Evolutionary conservation across 2,888 invertebrate genomes (phyloP).

Genomic region (Synergus japonicus): DNA sequence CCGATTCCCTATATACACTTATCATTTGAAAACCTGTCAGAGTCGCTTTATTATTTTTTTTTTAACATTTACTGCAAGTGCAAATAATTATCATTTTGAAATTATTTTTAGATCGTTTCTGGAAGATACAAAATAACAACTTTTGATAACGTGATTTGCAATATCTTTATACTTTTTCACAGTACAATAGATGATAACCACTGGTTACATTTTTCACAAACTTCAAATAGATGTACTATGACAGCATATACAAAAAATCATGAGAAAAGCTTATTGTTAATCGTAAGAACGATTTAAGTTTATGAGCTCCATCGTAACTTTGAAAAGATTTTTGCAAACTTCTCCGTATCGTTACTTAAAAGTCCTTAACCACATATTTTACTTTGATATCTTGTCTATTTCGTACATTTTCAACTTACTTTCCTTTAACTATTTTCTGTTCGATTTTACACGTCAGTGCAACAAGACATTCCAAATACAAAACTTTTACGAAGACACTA

Average conservation of each 20-base stretch:
- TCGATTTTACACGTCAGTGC: not conserved
- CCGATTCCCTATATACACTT: not conserved
- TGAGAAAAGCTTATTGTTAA: constrained; percentile 35
- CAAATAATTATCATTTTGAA: not conserved
- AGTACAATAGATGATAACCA: constrained; percentile 15
- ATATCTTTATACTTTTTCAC: constrained; percentile 39
- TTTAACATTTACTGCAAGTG: not conserved
- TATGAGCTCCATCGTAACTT: constrained; percentile 1
- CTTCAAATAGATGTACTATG: constrained; percentile 3
- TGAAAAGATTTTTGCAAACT: constrained; percentile 16
- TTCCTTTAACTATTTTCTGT: not conserved
- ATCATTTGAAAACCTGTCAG: not conserved
- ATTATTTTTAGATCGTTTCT: not conserved
- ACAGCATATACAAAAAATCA: constrained; percentile 28
- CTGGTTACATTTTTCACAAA: constrained; percentile 30
- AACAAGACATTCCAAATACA: not conserved
- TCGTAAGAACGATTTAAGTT: constrained; percentile 8
- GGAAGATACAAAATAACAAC: constrained; percentile 2
- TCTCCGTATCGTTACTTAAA: not conserved
- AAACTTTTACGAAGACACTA: constrained; percentile 32
- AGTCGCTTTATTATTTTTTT: not conserved
- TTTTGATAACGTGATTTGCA: constrained; percentile 22
- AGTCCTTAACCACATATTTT: constrained; percentile 4
- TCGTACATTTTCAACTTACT: not conserved
- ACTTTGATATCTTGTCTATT: constrained; percentile 7